phyloP scores from a whole-genome alignment of 2,113 vertebrate genomes.

The Sebastes fasciatus region DNA sequence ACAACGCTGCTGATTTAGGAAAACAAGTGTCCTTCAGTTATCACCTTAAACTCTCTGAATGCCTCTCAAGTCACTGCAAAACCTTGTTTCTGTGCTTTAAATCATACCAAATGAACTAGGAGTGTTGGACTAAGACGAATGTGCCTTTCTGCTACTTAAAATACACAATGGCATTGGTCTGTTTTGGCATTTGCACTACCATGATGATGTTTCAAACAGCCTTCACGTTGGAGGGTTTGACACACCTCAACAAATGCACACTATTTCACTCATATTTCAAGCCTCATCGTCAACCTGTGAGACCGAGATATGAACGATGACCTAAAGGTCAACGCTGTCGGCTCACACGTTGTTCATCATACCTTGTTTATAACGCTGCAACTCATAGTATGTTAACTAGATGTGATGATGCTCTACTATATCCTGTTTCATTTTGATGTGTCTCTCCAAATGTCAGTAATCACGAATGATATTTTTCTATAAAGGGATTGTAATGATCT shows the following conservation, averaged over 20 bases:
- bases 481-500: conserved; percentile 56
- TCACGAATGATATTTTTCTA: conserved; percentile 69
- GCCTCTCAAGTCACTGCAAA: conserved; percentile 53
- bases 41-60: conserved; percentile 64
- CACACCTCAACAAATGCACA: conserved; percentile 58
- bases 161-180: conserved; percentile 59
- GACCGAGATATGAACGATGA: conserved; percentile 39
- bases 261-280: conserved; percentile 60
- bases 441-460: conserved; percentile 58
- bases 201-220: conserved; percentile 55
- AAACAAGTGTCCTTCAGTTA: conserved; percentile 72
- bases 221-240: conserved; percentile 48
- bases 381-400: conserved; percentile 59
- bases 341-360: conserved; percentile 30
- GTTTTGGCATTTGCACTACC: conserved; percentile 80
- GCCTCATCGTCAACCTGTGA: conserved; percentile 54
- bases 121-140: conserved; percentile 58
- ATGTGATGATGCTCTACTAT: conserved; percentile 57
- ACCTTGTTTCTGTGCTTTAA: conserved; percentile 50
- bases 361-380: conserved; percentile 61
- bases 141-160: conserved; percentile 79
- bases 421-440: conserved; percentile 65
- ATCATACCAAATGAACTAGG: conserved; percentile 51
- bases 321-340: conserved; percentile 34
- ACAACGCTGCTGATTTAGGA: conserved; percentile 69